Percentiles rank a stretch among this genome's conserved stretches.
Evolutionary conservation across 2,113 vertebrate genomes (phyloP).

Genomic region (Semnopithecus entellus): DNA sequence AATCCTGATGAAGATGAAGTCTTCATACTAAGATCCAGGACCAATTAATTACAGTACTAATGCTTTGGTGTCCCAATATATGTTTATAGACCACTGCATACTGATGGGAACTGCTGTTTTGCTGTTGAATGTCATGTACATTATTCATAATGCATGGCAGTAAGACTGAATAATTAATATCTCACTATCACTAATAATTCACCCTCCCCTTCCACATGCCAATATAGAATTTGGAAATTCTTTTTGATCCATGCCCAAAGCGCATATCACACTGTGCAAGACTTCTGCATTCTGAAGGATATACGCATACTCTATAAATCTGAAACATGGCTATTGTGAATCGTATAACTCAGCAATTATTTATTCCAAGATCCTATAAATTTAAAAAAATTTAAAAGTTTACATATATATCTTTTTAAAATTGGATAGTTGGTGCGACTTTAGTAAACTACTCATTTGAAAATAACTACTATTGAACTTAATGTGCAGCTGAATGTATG

Average conservation of each 20-base stretch:
- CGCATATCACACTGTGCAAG: constrained; percentile 12
- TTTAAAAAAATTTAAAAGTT: constrained; percentile 1
- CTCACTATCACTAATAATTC: constrained; percentile 58
- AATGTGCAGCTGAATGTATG: background rate
- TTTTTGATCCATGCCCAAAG: constrained; percentile 68
- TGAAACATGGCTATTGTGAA: constrained; percentile 22
- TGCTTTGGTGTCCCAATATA: background rate
- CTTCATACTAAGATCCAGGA: background rate
- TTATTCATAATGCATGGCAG: constrained; percentile 63
- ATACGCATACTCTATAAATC: constrained; percentile 20
- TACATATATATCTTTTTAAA: background rate
- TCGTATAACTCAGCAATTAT: constrained; percentile 29
- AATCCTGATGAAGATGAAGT: background rate
- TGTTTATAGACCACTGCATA: constrained; percentile 2
- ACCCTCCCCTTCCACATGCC: constrained; percentile 32
- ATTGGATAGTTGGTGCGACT: background rate
- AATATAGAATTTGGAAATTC: constrained; percentile 69
- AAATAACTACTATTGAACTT: background rate
- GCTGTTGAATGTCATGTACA: constrained; percentile 28
- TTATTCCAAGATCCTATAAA: background rate
- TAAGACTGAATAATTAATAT: constrained; percentile 67
- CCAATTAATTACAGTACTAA: background rate
- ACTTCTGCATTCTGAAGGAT: constrained; percentile 49
- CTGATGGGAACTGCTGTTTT: constrained; percentile 37
- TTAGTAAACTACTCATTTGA: constrained; percentile 11